Base-by-base conservation (phyloP, 2,113 vertebrate genomes). In the Burhinus oedicnemus region DNA sequence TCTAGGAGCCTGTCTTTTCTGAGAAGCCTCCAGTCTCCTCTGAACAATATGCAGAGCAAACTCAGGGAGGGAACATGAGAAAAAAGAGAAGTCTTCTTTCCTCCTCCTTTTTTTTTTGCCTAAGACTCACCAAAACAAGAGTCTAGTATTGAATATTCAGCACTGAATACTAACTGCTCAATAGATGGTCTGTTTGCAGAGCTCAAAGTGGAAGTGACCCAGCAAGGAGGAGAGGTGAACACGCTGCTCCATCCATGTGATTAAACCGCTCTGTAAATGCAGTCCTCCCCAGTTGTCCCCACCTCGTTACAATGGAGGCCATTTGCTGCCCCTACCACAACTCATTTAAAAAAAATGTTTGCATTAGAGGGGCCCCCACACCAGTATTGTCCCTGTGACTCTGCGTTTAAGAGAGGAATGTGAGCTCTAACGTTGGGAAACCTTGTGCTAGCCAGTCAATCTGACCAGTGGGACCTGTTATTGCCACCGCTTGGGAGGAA, bases 111-210 rank as follows among this genome's bases (percentile, higher is more conserved):
- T 80, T 74, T 82, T 95, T 92, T 94, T 81, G 40, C 93, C 91
- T 72, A 92, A 87, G 91, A 93, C 87, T 94, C 83, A 96, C 95
- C 88, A 95, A 97, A 96, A 97, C 96, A 97, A 97, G 95, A 96
- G 92, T 96, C 96, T 90, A 96, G 95, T 94, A 93, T 96, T 97
- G 96, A 97, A 97, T 97, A 97, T 96, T 97, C 95, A 96, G 87
- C 36, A 55, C 95, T 96, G 96, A 97, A 96, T 91, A 87, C 97
- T 91, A 93, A 89, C 93, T 49, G 80, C 92, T 97, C 97, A 97
- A 96, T 97, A 96, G 96, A 91, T 3, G 11, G 95, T 96, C 95
- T 97, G 96, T 97, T 96, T 96, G 90, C 95, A 70, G 90, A 97
- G 94, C 95, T 96, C 95, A 71, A 93, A 96, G 95, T 97, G 97